These are phyloP conservation scores for Ammodytes dubius DNA, from an alignment of 2,113 vertebrate species.

Conservation along the genomic window DNA sequence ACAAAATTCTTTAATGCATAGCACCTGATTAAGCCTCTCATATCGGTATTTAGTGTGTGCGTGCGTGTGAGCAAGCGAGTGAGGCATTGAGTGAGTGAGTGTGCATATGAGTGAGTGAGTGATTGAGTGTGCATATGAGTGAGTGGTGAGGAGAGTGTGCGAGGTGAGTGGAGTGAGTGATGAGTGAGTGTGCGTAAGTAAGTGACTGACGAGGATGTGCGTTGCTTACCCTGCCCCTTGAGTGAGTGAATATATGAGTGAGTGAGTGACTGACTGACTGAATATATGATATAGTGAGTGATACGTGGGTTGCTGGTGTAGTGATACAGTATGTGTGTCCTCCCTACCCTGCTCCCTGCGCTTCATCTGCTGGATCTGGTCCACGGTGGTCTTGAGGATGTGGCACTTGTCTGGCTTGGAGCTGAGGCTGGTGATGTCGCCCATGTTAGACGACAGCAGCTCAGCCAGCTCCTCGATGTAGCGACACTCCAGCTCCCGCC, in stretches of 20 bases:
- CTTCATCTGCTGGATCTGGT: conserved; percentile 97
- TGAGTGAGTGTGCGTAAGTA: no score
- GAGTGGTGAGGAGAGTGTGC: no score
- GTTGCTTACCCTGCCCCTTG: conserved; percentile 90
- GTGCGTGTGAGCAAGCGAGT: conserved; percentile 1
- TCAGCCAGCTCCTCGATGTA: conserved; percentile 96
- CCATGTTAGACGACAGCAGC: conserved; percentile 94
- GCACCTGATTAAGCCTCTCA: no score
- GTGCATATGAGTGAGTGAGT: conserved; percentile 2
- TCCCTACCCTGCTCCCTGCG: conserved; percentile 89
- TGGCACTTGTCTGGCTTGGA: conserved; percentile 97
- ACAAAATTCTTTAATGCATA: no score
- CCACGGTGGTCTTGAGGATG: conserved; percentile 94
- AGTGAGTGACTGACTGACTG: no score
- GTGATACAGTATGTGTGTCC: no score
- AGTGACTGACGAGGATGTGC: neutral
- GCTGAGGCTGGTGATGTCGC: conserved; percentile 92
- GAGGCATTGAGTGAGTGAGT: conserved; percentile 20
- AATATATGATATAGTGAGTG: no score
- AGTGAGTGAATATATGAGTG: no score
- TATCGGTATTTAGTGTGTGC: neutral
- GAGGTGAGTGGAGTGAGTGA: conserved; percentile 4
- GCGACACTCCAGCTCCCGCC: conserved; percentile 94
- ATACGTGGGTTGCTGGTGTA: no score
- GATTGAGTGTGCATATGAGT: conserved; percentile 13